Conservation (phyloP, 2,113 vertebrate species). For the Platichthys stellatus region DNA sequence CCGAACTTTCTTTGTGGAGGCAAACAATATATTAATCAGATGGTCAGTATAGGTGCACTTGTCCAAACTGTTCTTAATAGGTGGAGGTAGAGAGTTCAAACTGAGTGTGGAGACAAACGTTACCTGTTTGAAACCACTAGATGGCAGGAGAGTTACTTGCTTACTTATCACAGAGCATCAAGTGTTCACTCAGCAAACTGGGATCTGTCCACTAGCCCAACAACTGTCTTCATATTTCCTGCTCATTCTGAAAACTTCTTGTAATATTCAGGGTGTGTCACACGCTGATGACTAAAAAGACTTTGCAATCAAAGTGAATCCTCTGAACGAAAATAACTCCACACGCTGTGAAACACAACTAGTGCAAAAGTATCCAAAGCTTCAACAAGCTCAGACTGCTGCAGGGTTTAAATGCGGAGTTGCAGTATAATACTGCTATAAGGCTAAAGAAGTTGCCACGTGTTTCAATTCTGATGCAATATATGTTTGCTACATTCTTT, state of each 20-base stretch:
- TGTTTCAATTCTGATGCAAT: background rate
- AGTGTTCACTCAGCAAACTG: background rate
- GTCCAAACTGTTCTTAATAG: too few relatives aligned
- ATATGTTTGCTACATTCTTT: background rate
- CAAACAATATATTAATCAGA: too few relatives aligned
- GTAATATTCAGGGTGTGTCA: background rate
- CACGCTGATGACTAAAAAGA: too few relatives aligned
- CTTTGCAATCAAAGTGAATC: background rate
- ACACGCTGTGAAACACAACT: too few relatives aligned
- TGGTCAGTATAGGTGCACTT: too few relatives aligned
- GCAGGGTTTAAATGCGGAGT: background rate
- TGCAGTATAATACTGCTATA: background rate
- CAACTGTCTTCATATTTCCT: background rate
- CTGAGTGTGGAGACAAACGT: background rate
- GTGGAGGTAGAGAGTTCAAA: background rate
- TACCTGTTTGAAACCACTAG: slow-evolving; percentile 40
- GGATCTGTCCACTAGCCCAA: too few relatives aligned
- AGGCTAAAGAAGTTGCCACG: too few relatives aligned
- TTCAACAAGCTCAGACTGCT: background rate
- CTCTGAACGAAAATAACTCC: background rate
- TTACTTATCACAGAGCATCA: background rate
- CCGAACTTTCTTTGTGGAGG: too few relatives aligned
- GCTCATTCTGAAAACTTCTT: background rate
- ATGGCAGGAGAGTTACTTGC: slow-evolving; percentile 50
- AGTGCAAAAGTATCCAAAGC: too few relatives aligned